Percentiles rank a stretch among this genome's conserved stretches.
phyloP scores from a whole-genome alignment of 2,797 vertebrate species.

The Danio albolineatus region DNA sequence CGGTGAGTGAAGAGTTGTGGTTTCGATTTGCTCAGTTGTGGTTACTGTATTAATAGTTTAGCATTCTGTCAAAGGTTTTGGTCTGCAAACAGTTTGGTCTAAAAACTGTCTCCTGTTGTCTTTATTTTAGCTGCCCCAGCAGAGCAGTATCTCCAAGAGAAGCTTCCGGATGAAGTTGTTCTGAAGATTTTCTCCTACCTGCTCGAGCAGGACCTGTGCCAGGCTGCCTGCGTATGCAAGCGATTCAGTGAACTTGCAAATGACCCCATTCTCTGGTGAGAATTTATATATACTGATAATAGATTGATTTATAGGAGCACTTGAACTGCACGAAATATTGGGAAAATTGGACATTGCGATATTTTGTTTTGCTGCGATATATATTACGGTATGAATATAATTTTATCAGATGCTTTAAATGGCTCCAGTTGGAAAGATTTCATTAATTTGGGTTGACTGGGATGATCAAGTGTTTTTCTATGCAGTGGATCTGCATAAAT shows the following conservation, averaged over 20 bases:
- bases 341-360: no score
- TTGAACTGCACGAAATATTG: no score
- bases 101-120: background rate
- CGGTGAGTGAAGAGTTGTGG: slow-evolving; percentile 78
- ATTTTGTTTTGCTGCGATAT: no score
- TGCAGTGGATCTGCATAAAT: no score
- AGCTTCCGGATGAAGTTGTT: slow-evolving; percentile 98
- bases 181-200: slow-evolving; percentile 99
- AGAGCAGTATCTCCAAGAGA: slow-evolving; percentile 99
- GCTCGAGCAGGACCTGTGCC: slow-evolving; percentile 97
- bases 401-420: no score
- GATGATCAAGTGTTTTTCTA: no score
- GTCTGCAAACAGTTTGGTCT: background rate
- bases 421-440: no score
- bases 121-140: slow-evolving; percentile 89
- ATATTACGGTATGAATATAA: no score
- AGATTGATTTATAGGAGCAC: background rate
- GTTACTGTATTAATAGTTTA: background rate
- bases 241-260: slow-evolving; percentile 99
- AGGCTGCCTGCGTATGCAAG: slow-evolving; percentile 98
- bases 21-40: background rate
- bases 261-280: slow-evolving; percentile 99
- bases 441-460: no score
- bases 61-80: background rate
- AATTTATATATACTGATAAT: background rate